Evolutionary conservation across 2,113 vertebrate species (phyloP).

Genomic region (Gadus chalcogrammus): DNA sequence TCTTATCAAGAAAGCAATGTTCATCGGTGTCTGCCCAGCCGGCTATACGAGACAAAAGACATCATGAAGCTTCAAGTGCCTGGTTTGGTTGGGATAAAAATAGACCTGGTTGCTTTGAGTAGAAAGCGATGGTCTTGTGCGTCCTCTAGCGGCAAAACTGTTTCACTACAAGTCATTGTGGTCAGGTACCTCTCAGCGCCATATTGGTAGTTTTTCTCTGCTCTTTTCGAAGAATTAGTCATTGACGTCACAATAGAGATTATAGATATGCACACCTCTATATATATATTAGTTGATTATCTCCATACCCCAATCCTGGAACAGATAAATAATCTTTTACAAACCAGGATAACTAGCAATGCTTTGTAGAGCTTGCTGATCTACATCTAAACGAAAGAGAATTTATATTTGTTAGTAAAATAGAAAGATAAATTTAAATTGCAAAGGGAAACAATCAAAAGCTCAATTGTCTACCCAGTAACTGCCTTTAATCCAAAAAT

Average conservation of each 20-base stretch:
- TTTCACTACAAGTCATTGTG: constrained; percentile 9
- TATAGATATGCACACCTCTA: neutral
- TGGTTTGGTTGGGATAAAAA: constrained; percentile 56
- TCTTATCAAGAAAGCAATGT: neutral
- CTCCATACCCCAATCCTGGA: no score
- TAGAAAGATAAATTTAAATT: no score
- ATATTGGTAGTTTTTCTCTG: neutral
- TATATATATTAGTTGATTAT: no score
- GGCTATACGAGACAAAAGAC: constrained; percentile 49
- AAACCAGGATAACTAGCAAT: no score
- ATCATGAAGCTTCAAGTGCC: constrained; percentile 52
- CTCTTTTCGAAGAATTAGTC: no score
- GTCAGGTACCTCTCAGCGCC: neutral
- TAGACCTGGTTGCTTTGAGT: constrained; percentile 43
- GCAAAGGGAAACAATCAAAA: neutral
- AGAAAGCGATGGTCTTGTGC: constrained; percentile 45
- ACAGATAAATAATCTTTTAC: no score
- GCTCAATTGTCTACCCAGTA: neutral
- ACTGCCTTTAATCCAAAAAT: constrained; percentile 6
- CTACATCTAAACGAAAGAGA: no score
- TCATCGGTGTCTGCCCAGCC: constrained; percentile 17
- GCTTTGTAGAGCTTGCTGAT: no score
- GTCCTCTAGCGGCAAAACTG: constrained; percentile 49
- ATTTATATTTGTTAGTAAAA: no score
- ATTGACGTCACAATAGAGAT: no score